Evolutionary conservation across 2,113 vertebrate genomes (phyloP).

Genomic region (Pedionomus torquatus): DNA sequence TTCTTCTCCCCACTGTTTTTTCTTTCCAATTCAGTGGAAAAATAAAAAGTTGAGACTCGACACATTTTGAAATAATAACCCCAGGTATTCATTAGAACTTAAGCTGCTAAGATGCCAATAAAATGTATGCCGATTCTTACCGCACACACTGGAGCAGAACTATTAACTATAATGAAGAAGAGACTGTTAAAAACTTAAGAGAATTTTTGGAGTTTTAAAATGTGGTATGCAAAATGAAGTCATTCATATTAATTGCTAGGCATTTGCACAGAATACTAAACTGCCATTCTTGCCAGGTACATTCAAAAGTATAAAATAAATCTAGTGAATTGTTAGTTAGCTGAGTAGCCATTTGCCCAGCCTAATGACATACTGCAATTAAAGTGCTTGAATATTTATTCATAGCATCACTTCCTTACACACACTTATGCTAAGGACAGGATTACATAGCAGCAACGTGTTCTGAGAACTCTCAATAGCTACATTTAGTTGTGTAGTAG

Average conservation of each 20-base stretch:
- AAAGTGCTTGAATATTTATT: not conserved
- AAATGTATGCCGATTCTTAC: not conserved
- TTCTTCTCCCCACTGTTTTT: not conserved
- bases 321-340: not conserved
- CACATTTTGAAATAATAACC: not conserved
- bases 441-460: not conserved
- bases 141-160: not conserved
- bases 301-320: not conserved
- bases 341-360: not conserved
- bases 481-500: not conserved
- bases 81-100: not conserved
- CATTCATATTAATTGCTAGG: not conserved
- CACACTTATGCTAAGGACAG: not conserved
- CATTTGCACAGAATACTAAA: not conserved
- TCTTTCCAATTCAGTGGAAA: not conserved
- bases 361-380: not conserved
- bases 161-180: not conserved
- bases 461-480: not conserved
- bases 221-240: not conserved
- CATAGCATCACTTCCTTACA: not conserved
- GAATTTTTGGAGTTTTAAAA: not conserved
- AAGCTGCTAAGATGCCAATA: not conserved
- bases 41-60: not conserved
- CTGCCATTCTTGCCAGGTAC: not conserved
- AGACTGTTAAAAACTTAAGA: not conserved